Evolutionary conservation across 2,797 vertebrate species (phyloP).

Genomic region (Platyrinchus mystaceus): DNA sequence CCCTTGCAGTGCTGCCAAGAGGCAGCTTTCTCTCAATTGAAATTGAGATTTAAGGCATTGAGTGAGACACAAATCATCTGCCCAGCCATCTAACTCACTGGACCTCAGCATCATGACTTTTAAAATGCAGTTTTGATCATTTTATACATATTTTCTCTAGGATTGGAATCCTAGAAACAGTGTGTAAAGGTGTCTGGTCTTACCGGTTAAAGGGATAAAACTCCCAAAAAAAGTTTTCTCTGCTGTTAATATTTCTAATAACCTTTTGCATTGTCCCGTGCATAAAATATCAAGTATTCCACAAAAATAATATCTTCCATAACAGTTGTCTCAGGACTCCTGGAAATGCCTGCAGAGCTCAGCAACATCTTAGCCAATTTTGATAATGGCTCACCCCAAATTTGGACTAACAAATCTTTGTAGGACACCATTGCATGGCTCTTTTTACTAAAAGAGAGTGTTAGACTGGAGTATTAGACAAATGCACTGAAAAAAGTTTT

Average conservation of each 20-base stretch:
- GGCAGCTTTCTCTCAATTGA: neutral
- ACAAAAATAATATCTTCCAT: neutral
- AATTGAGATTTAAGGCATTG: neutral
- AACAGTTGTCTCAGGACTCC: neutral
- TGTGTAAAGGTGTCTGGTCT: neutral
- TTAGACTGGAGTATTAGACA: neutral
- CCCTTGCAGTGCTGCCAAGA: neutral
- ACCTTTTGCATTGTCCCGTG: neutral
- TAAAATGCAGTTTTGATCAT: neutral
- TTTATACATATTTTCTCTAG: neutral
- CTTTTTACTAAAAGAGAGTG: neutral
- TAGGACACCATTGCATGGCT: accelerated
- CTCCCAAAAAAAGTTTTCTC: neutral
- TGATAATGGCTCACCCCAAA: neutral
- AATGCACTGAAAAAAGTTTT: neutral
- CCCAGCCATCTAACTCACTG: neutral
- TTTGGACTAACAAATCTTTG: neutral
- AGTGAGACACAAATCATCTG: neutral
- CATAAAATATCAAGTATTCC: neutral
- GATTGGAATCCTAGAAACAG: neutral
- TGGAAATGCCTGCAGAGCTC: neutral
- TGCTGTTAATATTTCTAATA: neutral
- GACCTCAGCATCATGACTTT: neutral
- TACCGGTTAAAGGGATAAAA: neutral
- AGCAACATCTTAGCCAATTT: neutral